Evolutionary conservation across 1,140 invertebrate species (phyloP), one percentile per base, ranked within the genome.

Genomic region (Thaumetopoea pityocampa): DNA sequence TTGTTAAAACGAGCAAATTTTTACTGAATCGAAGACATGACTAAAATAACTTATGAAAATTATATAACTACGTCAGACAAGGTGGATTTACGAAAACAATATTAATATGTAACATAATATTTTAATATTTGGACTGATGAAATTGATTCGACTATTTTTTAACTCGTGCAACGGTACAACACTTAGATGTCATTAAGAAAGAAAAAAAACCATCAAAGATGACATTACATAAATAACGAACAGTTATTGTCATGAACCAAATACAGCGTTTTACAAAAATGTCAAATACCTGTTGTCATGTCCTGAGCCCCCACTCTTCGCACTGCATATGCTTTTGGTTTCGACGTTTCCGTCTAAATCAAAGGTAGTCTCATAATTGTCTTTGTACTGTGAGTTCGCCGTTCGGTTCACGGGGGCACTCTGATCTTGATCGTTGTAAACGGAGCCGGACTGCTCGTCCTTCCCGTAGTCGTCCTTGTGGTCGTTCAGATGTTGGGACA

Each of bases 291-390:
- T 90, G 85, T 87, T 89, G 9, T 89, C 90, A 52, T 92, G 88
- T 60, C 88, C 89, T 28, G 90, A 89, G 58, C 90, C 91, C 51
- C 90, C 83, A 42, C 87, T 90, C 67, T 87, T 90, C 54, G 79
- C 87, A 82, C 86, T 91, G 63, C 79, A 90, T 64, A 86, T 91
- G 64, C 82, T 91, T 81, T 87, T 90, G 44, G 85, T 90, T 70
- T 96, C 94, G 34, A 95, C 91, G 80, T 95, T 95, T 14, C 92
- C 92, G 47, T 94, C 92, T 34, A 92, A 85, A 81, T 94, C 93
- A 72, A 94, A 94, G 1, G 92, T 94, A 3, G 92, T 94, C 68
- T 94, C 93, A 50, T 92, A 93, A 84, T 93, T 93, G 71, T 92
- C 91, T 56, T 85, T 85, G 49, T 80, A 85, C 18, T 83, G 80